These are phyloP conservation scores for Numida meleagris DNA, from an alignment of 2,113 vertebrate genomes.

Conservation along the genomic window DNA sequence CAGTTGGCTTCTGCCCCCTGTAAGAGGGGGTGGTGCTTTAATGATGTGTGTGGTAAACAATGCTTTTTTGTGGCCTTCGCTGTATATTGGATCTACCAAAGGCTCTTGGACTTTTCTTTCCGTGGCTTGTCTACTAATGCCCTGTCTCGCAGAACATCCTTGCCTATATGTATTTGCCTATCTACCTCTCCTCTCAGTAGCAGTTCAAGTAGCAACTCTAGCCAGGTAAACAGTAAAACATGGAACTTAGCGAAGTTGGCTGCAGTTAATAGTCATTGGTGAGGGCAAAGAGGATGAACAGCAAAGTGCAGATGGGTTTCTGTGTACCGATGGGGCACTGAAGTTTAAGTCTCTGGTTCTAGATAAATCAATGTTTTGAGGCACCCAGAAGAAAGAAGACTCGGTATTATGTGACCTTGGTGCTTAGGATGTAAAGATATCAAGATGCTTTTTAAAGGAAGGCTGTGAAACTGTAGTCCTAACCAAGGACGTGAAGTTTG, in stretches of 20 bases:
- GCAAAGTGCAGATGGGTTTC: not conserved
- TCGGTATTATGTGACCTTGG: not conserved
- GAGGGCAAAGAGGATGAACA: not conserved
- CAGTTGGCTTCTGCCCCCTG: not conserved
- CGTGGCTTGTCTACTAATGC: not conserved
- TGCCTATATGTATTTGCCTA: not conserved
- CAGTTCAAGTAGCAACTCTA: not conserved
- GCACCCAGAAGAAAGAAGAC: not conserved
- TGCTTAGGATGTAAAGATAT: not conserved
- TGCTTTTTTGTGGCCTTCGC: not conserved
- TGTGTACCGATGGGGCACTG: not conserved
- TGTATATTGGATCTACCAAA: not conserved
- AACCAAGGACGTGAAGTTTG: too few relatives aligned
- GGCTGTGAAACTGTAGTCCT: not conserved
- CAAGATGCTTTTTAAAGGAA: not conserved
- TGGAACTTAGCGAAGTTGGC: not conserved
- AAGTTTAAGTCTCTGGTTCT: not conserved
- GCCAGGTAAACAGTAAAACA: not conserved
- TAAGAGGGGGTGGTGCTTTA: not conserved
- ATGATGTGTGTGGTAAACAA: slow-evolving; percentile 1
- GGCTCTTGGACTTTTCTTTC: not conserved
- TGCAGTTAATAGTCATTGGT: not conserved
- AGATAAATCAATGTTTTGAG: not conserved
- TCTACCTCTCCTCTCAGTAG: not conserved
- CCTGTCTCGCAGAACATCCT: not conserved